Conservation (phyloP, 37 sponge, comb jelly and placozoan genomes). For the Spongia lamella region DNA sequence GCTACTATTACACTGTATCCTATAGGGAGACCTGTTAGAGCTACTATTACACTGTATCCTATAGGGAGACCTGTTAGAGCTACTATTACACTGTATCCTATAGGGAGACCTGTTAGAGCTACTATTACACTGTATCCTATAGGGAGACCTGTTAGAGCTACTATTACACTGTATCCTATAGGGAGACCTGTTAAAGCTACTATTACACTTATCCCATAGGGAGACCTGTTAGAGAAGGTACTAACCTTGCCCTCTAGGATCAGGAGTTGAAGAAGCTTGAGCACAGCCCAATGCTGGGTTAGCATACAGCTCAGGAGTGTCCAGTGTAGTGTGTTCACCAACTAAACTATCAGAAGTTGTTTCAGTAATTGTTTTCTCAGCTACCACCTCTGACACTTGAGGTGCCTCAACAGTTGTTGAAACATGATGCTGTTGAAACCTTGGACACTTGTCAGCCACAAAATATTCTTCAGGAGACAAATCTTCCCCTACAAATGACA, state of each 20-base stretch:
- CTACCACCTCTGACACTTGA: background rate
- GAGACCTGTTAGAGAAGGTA: too few species aligned
- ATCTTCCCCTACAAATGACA: slow-evolving; percentile 38
- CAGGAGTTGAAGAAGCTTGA: slow-evolving; percentile 80
- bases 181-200: background rate
- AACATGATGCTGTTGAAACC: slow-evolving; percentile 32
- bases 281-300: slow-evolving; percentile 62
- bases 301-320: slow-evolving; percentile 58
- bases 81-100: background rate
- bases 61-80: background rate
- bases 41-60: background rate
- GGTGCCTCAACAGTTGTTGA: background rate
- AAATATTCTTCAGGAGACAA: slow-evolving; percentile 62
- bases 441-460: slow-evolving; percentile 52
- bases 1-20: background rate
- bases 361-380: background rate
- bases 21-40: background rate
- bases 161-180: background rate
- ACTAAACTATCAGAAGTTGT: background rate
- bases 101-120: background rate
- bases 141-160: background rate
- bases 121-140: background rate
- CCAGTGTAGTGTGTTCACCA: background rate
- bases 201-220: background rate
- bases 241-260: slow-evolving; percentile 2